phyloP scores from a whole-genome alignment of 2,113 vertebrate genomes.

The Myanophis thanlyinensis region DNA sequence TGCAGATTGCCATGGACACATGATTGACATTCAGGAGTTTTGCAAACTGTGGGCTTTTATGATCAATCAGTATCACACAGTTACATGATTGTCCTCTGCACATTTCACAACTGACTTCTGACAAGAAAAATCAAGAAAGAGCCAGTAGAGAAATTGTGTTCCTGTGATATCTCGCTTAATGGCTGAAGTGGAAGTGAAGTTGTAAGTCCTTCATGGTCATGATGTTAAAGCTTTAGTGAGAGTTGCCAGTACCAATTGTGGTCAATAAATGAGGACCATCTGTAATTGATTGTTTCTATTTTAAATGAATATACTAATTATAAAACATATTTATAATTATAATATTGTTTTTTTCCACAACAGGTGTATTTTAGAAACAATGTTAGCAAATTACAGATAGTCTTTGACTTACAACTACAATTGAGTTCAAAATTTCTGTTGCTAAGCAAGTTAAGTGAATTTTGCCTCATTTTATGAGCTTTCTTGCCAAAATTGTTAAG shows the following conservation, averaged over 20 bases:
- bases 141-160: not conserved
- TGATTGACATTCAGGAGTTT: not conserved
- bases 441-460: not conserved
- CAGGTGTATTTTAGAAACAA: conserved; percentile 34
- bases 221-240: not conserved
- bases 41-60: not conserved
- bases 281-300: not conserved
- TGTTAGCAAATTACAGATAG: conserved; percentile 22
- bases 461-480: not conserved
- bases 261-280: not conserved
- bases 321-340: not conserved
- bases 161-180: not conserved
- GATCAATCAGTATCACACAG: not conserved
- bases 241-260: not conserved
- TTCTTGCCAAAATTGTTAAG: not conserved
- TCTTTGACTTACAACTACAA: not conserved
- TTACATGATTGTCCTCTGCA: not conserved
- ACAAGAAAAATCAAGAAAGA: not conserved
- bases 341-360: conserved; percentile 11
- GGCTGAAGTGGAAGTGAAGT: not conserved
- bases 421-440: not conserved
- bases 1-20: not conserved
- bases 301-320: not conserved
- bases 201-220: not conserved
- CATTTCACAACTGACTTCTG: not conserved